Conservation (phyloP, 2,113 vertebrate species). For the Genyomyrus donnyi region DNA sequence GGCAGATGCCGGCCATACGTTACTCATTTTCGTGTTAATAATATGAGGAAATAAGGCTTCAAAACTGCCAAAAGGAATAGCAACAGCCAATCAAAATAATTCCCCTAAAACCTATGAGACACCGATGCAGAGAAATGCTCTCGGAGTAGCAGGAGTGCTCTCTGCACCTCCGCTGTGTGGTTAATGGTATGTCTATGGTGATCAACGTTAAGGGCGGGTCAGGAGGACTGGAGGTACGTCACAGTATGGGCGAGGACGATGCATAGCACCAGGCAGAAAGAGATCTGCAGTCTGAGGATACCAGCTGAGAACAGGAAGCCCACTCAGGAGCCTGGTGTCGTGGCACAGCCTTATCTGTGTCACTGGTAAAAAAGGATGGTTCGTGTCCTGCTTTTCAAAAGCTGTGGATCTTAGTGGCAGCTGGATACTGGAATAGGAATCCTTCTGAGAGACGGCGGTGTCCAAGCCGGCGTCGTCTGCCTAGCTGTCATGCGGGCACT, state of each 20-base stretch:
- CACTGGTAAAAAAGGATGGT: neutral
- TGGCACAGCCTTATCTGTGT: neutral
- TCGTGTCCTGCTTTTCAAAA: neutral
- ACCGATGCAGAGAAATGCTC: neutral
- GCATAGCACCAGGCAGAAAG: neutral
- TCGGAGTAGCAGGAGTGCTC: neutral
- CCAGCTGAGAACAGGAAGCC: neutral
- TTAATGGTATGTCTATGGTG: neutral
- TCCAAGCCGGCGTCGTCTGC: neutral
- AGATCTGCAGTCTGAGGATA: neutral
- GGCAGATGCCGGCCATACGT: constrained; percentile 14
- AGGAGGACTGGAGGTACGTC: neutral
- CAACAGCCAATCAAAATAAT: neutral
- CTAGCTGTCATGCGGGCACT: neutral
- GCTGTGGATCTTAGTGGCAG: neutral
- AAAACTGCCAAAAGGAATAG: constrained; percentile 11
- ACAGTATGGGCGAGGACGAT: neutral
- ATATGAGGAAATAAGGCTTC: neutral
- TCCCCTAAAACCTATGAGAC: neutral
- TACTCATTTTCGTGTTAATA: neutral
- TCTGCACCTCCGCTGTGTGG: neutral
- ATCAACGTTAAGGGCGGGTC: neutral
- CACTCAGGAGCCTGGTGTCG: neutral
- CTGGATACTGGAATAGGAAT: neutral
- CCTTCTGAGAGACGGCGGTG: neutral